Percentiles rank a stretch among this genome's conserved stretches.
These are phyloP conservation scores for Drosophila albomicans DNA, from an alignment of 1,140 invertebrate species.

Conservation along the genomic window DNA sequence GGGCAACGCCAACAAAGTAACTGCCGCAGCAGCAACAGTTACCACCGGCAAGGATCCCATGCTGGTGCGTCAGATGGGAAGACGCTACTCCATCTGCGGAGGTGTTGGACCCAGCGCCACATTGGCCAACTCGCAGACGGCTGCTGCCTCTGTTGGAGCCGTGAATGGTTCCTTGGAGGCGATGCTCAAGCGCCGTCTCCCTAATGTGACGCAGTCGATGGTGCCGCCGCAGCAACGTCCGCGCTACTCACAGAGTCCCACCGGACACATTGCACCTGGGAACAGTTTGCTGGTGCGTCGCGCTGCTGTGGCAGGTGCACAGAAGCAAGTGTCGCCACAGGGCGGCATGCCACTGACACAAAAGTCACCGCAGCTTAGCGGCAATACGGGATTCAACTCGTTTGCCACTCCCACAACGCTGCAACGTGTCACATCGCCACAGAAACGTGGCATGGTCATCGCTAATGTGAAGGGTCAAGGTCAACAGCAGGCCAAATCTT, in stretches of 20 bases:
- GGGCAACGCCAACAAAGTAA: background rate
- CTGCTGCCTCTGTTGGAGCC: background rate
- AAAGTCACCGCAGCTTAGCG: conserved; percentile 53
- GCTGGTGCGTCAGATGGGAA: conserved; percentile 46
- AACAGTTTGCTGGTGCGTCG: conserved; percentile 42
- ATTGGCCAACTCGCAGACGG: background rate
- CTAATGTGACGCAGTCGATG: background rate
- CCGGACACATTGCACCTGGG: conserved; percentile 10
- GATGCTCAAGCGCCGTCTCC: conserved; percentile 56
- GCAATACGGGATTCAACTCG: conserved; percentile 28
- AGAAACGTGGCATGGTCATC: conserved; percentile 56
- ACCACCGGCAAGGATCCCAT: conserved; percentile 6
- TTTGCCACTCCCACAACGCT: conserved; percentile 47
- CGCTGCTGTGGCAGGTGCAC: background rate
- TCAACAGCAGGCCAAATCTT: background rate
- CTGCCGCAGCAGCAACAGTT: background rate
- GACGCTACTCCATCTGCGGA: conserved; percentile 63
- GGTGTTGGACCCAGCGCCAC: conserved; percentile 11
- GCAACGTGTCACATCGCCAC: conserved; percentile 7
- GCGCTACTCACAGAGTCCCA: conserved; percentile 43
- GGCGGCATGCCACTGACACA: conserved; percentile 14
- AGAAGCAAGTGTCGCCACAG: conserved; percentile 43
- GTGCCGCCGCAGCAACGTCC: conserved; percentile 43
- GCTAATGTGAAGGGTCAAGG: conserved; percentile 49
- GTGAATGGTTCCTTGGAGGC: background rate